These are phyloP conservation scores for Charina bottae DNA, from an alignment of 2,113 vertebrate species.

Conservation along the genomic window DNA sequence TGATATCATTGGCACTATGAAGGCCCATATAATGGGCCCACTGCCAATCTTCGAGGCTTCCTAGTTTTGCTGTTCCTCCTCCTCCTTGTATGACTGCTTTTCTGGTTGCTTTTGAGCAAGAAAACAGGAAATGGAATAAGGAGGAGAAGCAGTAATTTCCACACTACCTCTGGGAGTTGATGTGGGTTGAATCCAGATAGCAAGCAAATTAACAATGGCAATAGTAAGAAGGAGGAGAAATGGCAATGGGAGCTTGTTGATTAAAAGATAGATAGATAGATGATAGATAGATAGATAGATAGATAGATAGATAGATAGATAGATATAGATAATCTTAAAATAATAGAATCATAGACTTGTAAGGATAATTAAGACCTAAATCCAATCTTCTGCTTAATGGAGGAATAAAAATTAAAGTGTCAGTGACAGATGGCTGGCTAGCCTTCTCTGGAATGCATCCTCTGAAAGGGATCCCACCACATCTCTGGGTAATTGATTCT, in stretches of 20 bases:
- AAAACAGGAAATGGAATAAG: neutral
- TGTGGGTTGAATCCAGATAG: neutral
- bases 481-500: neutral
- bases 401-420: neutral
- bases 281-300: neutral
- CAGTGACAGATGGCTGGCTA: neutral
- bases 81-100: neutral
- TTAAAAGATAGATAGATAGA: neutral
- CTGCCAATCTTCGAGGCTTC: neutral
- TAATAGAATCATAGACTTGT: neutral
- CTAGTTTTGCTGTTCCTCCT: neutral
- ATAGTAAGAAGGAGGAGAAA: neutral
- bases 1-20: neutral
- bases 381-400: neutral
- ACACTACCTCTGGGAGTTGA: neutral
- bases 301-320: neutral
- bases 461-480: neutral
- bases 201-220: neutral
- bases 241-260: neutral
- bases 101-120: neutral
- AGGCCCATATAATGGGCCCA: neutral
- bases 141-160: neutral
- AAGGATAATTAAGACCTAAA: neutral
- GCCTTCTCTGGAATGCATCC: neutral
- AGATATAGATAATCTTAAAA: neutral